Conservation (phyloP, 92 coral and sea anemone genomes). For the Zoanthus solanderi region DNA sequence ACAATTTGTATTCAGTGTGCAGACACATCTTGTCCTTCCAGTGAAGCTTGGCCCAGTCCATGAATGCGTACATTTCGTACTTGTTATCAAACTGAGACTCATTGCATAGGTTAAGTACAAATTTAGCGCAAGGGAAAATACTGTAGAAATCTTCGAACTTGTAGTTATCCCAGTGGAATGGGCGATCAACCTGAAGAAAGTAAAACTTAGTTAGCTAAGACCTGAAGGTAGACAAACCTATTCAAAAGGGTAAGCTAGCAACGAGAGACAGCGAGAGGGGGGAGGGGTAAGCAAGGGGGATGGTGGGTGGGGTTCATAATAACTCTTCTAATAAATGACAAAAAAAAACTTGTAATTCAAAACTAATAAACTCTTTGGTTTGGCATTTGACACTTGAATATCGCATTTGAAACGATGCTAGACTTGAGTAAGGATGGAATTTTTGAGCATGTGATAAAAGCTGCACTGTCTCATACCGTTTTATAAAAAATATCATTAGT, state of each 20-base stretch:
- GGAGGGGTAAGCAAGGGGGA: too few species aligned
- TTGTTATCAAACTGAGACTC: slow-evolving; percentile 50
- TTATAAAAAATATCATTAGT: too few species aligned
- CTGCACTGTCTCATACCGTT: too few species aligned
- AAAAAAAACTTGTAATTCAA: too few species aligned
- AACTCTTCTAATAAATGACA: too few species aligned
- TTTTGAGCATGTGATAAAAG: too few species aligned
- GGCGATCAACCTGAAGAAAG: slow-evolving; percentile 2
- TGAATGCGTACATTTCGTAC: slow-evolving; percentile 51
- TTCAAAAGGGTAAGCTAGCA: not conserved
- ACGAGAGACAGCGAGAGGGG: not conserved
- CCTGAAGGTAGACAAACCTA: not conserved
- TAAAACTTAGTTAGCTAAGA: not conserved
- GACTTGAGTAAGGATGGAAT: too few species aligned
- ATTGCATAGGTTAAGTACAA: slow-evolving; percentile 38
- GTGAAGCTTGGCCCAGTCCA: slow-evolving; percentile 54
- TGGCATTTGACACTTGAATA: too few species aligned
- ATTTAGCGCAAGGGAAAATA: slow-evolving; percentile 39
- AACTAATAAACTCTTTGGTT: too few species aligned
- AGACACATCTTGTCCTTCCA: slow-evolving; percentile 59
- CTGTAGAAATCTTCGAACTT: slow-evolving; percentile 61
- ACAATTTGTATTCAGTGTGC: slow-evolving; percentile 17
- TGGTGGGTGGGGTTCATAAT: too few species aligned
- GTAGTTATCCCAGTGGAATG: slow-evolving; percentile 65
- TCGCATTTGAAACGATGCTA: too few species aligned